phyloP scores from a whole-genome alignment of 2,113 vertebrate species.

The Psephotus haematonotus region DNA sequence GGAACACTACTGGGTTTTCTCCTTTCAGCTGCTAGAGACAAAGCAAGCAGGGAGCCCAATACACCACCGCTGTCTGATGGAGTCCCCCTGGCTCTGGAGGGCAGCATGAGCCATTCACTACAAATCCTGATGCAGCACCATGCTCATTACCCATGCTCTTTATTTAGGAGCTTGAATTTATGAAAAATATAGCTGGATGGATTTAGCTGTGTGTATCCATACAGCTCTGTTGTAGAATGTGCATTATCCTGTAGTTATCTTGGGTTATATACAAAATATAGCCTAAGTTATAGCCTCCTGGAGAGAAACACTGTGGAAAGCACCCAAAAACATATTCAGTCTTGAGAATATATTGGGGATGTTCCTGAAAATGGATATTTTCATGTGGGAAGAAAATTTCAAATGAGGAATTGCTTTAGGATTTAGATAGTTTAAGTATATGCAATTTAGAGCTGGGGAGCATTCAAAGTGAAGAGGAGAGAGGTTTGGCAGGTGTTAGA shows the following conservation, averaged over 20 bases:
- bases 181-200: neutral
- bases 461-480: neutral
- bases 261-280: neutral
- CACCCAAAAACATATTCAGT: neutral
- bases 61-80: too few species aligned
- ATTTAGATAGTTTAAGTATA: neutral
- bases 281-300: neutral
- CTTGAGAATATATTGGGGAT: neutral
- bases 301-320: neutral
- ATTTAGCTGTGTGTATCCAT: neutral
- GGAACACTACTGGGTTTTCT: rapidly evolving
- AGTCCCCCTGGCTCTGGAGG: neutral
- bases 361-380: neutral
- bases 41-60: neutral
- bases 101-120: neutral
- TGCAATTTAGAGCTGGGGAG: neutral
- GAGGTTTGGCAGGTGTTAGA: neutral
- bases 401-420: neutral
- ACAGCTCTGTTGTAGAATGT: neutral
- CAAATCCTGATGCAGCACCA: neutral
- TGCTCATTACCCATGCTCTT: rapidly evolving
- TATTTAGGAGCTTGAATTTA: neutral
- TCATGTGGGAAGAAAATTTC: neutral
- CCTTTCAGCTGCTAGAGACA: neutral
- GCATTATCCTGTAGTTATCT: neutral